These are phyloP conservation scores for Noctua janthina DNA, from an alignment of 2,888 invertebrate genomes.

Conservation along the genomic window DNA sequence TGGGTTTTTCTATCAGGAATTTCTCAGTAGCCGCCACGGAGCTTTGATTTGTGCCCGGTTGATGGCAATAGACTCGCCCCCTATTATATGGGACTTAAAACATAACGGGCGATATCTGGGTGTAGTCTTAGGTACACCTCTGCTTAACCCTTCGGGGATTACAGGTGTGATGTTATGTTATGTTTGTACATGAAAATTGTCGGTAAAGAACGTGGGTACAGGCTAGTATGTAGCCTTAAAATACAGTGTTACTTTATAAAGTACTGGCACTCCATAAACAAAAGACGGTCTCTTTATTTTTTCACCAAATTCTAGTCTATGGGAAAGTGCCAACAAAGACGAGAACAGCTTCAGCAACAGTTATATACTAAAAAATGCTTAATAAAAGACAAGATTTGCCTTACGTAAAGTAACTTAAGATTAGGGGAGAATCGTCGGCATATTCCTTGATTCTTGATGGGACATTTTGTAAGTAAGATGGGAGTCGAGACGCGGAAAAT, in stretches of 20 bases:
- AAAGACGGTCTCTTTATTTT: background rate
- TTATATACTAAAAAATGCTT: conserved; percentile 40
- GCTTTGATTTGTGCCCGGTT: no score
- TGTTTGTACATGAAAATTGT: background rate
- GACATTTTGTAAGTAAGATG: conserved; percentile 41
- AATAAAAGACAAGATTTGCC: conserved; percentile 52
- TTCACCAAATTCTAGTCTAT: background rate
- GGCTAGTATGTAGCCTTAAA: background rate
- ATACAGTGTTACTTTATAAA: background rate
- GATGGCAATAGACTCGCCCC: no score
- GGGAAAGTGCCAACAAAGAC: conserved; percentile 7
- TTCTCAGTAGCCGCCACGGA: no score
- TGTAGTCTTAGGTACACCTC: no score
- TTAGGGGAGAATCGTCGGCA: conserved; percentile 41
- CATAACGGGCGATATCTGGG: no score
- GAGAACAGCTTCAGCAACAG: conserved; percentile 14
- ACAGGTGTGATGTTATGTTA: no score
- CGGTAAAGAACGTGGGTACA: background rate
- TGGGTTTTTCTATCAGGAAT: no score
- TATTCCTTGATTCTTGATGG: conserved; percentile 59
- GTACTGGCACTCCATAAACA: background rate
- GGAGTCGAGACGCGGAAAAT: conserved; percentile 19
- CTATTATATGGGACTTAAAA: no score
- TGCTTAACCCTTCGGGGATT: no score
- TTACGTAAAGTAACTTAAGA: conserved; percentile 39